These are phyloP conservation scores for Spilogale gracilis DNA, from an alignment of 2,113 vertebrate genomes.

Conservation along the genomic window DNA sequence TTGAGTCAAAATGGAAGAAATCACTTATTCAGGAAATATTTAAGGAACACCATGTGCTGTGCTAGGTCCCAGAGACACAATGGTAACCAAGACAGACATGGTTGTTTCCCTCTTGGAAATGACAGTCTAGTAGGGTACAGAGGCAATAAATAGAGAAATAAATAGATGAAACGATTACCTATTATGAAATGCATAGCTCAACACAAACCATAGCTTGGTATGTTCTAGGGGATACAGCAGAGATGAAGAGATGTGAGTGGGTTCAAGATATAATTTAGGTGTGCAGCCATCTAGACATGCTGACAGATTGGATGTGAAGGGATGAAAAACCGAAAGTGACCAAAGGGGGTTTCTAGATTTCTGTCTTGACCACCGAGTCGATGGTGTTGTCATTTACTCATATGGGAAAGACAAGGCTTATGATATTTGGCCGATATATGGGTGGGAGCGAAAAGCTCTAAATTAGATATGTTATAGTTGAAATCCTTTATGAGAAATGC, in stretches of 20 bases:
- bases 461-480: not conserved
- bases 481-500: constrained; percentile 12
- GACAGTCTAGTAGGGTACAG: not conserved
- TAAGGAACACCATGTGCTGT: not conserved
- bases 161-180: not conserved
- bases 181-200: not conserved
- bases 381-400: not conserved
- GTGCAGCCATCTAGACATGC: not conserved
- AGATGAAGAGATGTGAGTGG: not conserved
- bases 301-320: not conserved
- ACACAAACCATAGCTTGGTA: not conserved
- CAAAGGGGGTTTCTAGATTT: not conserved
- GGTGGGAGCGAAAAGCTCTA: not conserved
- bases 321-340: not conserved
- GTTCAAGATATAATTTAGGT: not conserved
- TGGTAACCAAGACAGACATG: not conserved
- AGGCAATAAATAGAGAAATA: not conserved
- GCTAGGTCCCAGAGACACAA: not conserved
- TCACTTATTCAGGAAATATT: not conserved
- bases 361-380: not conserved
- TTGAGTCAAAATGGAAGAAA: constrained; percentile 34
- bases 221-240: not conserved
- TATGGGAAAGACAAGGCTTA: not conserved
- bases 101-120: not conserved
- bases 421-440: not conserved